Conservation (phyloP, 2,888 invertebrate genomes). For the Carterocephalus palaemon region DNA sequence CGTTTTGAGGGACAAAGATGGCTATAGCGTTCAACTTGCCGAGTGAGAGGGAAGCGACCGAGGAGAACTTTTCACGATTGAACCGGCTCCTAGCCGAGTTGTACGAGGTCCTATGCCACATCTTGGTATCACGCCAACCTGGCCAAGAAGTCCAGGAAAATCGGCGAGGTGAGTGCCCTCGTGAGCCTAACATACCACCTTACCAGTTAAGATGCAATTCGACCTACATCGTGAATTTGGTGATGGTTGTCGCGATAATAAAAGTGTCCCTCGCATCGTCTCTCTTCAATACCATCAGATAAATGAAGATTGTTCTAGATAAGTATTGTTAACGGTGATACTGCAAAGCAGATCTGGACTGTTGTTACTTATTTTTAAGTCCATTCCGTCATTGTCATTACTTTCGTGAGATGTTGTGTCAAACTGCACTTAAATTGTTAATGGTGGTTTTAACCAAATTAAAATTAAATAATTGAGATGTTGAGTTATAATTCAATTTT, state of each 20-base stretch:
- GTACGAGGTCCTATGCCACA: conserved; percentile 77
- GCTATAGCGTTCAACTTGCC: conserved; percentile 80
- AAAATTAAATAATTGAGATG: conserved; percentile 37
- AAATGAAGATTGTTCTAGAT: conserved; percentile 63
- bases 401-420: conserved; percentile 72
- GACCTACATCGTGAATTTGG: conserved; percentile 77
- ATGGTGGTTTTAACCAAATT: conserved; percentile 63
- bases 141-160: conserved; percentile 69
- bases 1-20: conserved; percentile 67
- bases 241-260: conserved; percentile 75
- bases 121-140: conserved; percentile 75
- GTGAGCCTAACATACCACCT: conserved; percentile 73
- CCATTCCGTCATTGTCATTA: conserved; percentile 54
- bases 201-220: conserved; percentile 79
- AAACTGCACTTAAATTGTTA: conserved; percentile 77
- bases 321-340: conserved; percentile 74
- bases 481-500: conserved; percentile 35
- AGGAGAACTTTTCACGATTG: conserved; percentile 78
- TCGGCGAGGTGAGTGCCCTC: conserved; percentile 77
- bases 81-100: conserved; percentile 77
- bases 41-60: conserved; percentile 75
- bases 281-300: conserved; percentile 77
- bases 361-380: conserved; percentile 77
- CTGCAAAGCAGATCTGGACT: conserved; percentile 76
- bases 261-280: conserved; percentile 74